phyloP scores from a whole-genome alignment of 2,113 vertebrate species.

The Astur gentilis region DNA sequence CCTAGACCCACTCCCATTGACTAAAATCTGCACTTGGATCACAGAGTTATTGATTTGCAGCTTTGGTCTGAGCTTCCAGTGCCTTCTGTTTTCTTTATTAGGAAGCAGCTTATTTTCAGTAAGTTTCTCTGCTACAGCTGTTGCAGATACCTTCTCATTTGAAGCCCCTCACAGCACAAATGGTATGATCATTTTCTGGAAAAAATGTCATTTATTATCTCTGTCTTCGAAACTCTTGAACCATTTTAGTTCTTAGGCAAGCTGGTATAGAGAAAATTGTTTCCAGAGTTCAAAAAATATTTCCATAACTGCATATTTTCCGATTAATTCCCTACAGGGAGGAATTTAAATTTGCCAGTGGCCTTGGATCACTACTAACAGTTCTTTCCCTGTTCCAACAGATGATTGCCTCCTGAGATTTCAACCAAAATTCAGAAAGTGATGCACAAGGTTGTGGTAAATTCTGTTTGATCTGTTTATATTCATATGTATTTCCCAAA shows the following conservation, averaged over 20 bases:
- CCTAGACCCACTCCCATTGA: neutral
- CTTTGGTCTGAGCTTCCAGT: neutral
- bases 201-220: neutral
- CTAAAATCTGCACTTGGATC: neutral
- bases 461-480: conserved; percentile 20
- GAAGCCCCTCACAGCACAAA: neutral
- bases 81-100: neutral
- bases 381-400: neutral
- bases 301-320: neutral
- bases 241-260: neutral
- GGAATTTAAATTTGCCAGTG: neutral
- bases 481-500: neutral
- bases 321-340: neutral
- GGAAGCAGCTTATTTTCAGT: neutral
- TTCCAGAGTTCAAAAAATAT: neutral
- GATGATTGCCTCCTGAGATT: neutral
- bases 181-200: neutral
- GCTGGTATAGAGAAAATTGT: neutral
- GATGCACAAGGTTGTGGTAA: neutral
- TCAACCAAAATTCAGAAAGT: neutral
- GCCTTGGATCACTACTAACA: neutral
- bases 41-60: neutral
- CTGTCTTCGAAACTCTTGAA: neutral
- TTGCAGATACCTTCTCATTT: neutral
- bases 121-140: neutral